Conservation (phyloP, 2,797 vertebrate genomes). For the Amphiprion clarkii region DNA sequence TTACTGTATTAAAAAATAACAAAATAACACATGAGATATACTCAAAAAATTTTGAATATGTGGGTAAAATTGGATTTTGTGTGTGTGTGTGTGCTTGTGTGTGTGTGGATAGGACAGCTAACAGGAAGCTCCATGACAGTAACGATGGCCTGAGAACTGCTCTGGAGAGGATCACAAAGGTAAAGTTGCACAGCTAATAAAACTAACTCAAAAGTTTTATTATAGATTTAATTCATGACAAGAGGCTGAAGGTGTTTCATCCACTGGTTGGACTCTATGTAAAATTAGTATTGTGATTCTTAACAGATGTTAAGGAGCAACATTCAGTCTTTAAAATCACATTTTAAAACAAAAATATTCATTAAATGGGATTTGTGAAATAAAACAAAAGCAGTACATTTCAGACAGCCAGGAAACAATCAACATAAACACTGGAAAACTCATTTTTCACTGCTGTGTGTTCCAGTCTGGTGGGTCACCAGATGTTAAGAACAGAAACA, state of each 20-base stretch:
- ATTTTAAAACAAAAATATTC: not conserved
- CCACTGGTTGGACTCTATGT: not conserved
- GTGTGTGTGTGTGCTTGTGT: slow-evolving; percentile 18
- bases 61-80: not conserved
- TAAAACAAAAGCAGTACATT: not conserved
- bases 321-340: not conserved
- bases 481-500: slow-evolving; percentile 81
- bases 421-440: not conserved
- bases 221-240: not conserved
- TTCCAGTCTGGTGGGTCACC: slow-evolving; percentile 86
- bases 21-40: not conserved
- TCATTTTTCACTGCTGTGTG: slow-evolving; percentile 54
- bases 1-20: not conserved
- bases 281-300: not conserved
- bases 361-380: not conserved
- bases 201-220: not conserved
- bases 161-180: slow-evolving; percentile 89
- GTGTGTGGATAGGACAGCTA: slow-evolving; percentile 87
- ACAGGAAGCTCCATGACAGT: slow-evolving; percentile 96
- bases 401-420: not conserved
- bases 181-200: slow-evolving; percentile 24
- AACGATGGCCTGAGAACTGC: slow-evolving; percentile 92
- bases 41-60: not conserved
- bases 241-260: not conserved
- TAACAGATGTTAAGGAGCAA: not conserved